Conservation (phyloP, 2,797 vertebrate species). For the Columba guinea region DNA sequence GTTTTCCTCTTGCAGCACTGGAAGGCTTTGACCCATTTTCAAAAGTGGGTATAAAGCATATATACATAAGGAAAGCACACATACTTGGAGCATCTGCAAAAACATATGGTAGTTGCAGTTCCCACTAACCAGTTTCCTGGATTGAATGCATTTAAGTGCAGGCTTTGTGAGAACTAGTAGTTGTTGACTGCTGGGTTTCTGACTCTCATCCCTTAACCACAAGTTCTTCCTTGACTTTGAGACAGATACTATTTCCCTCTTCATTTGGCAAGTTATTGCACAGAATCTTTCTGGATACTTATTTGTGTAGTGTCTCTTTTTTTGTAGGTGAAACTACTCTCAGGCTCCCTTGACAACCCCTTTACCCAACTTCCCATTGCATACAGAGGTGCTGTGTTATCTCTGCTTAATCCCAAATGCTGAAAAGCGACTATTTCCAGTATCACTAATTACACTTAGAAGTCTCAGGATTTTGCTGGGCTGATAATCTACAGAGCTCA, state of each 20-base stretch:
- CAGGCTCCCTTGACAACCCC: background rate
- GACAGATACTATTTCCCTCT: background rate
- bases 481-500: background rate
- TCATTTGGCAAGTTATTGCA: background rate
- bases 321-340: background rate
- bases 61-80: conserved; percentile 18
- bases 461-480: background rate
- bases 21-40: conserved; percentile 4
- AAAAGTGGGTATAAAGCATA: background rate
- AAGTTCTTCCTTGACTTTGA: background rate
- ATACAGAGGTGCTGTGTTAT: background rate
- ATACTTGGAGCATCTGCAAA: conserved; percentile 44
- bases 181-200: background rate
- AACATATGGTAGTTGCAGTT: conserved; percentile 46
- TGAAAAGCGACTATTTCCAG: background rate
- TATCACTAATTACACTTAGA: background rate
- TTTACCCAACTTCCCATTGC: background rate
- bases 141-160: background rate
- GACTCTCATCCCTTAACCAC: background rate
- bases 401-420: background rate
- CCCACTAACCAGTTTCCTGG: conserved; percentile 55
- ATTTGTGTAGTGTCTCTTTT: background rate
- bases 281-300: background rate
- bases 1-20: background rate
- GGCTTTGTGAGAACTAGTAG: conserved; percentile 1